Percentiles rank a stretch among this genome's conserved stretches.
Evolutionary conservation across 2,797 vertebrate genomes (phyloP).

Genomic region (Dermochelys coriacea): DNA sequence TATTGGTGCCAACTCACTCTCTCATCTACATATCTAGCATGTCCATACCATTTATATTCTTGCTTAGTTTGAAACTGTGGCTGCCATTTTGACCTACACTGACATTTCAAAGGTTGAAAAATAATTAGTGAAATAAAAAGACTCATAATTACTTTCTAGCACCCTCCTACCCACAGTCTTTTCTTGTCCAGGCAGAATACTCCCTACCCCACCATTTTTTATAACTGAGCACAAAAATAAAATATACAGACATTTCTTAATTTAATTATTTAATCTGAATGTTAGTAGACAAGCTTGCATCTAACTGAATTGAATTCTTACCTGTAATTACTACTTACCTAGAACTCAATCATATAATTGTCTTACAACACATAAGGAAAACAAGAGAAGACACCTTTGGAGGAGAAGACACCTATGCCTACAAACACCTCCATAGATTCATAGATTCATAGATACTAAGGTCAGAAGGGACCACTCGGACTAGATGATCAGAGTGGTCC

Average conservation of each 20-base stretch:
- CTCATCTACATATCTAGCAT: constrained; percentile 37
- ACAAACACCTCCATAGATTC: no score
- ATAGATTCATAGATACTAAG: no score
- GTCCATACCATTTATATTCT: constrained; percentile 72
- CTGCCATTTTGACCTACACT: constrained; percentile 75
- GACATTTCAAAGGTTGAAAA: constrained; percentile 78
- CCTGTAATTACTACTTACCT: constrained; percentile 20
- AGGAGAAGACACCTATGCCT: no score
- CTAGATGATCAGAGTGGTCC: no score
- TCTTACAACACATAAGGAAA: constrained; percentile 3
- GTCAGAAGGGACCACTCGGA: no score
- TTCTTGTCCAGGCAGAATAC: constrained; percentile 61
- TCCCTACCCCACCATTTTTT: constrained; percentile 36
- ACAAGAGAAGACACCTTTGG: not conserved
- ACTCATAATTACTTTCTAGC: constrained; percentile 73
- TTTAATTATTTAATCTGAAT: constrained; percentile 29
- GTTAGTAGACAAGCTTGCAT: constrained; percentile 1
- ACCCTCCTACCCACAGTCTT: constrained; percentile 62
- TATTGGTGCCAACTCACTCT: constrained; percentile 61
- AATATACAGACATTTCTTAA: constrained; percentile 48
- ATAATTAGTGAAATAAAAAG: constrained; percentile 82
- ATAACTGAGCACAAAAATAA: constrained; percentile 52
- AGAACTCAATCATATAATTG: not conserved
- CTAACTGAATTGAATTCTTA: constrained; percentile 29
- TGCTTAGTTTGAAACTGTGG: constrained; percentile 68